Percentiles rank a stretch among this genome's conserved stretches.
phyloP scores from a whole-genome alignment of 1,140 invertebrate species.

The Branchinecta lindahli region DNA sequence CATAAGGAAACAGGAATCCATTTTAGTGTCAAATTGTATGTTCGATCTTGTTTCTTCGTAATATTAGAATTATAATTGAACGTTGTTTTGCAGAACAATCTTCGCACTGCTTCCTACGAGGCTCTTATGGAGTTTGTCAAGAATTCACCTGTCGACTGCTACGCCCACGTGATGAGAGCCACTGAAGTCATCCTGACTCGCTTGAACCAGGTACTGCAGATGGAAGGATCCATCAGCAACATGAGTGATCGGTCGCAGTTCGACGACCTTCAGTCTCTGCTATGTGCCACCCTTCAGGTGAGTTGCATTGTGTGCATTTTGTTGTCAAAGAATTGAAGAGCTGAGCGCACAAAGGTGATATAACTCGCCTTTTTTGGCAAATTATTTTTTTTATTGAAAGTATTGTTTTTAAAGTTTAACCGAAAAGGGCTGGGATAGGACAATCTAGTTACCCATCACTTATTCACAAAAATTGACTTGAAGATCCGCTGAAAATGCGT shows the following conservation, averaged over 20 bases:
- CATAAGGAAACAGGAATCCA: too few species aligned
- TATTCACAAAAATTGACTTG: too few species aligned
- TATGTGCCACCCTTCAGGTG: constrained; percentile 81
- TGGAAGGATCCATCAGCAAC: constrained; percentile 76
- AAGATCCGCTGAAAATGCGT: too few species aligned
- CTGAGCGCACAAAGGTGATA: not conserved
- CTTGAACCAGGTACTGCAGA: constrained; percentile 64
- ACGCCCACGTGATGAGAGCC: constrained; percentile 85
- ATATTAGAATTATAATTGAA: constrained; percentile 5
- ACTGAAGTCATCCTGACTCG: constrained; percentile 90
- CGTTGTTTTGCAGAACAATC: constrained; percentile 47
- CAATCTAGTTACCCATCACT: too few species aligned
- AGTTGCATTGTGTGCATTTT: not conserved
- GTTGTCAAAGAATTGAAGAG: not conserved
- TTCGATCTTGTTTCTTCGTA: not conserved
- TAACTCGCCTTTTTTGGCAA: not conserved
- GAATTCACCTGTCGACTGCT: constrained; percentile 94
- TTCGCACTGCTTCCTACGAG: constrained; percentile 92
- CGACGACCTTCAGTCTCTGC: constrained; percentile 86
- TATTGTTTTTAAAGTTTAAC: too few species aligned
- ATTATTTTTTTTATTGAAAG: too few species aligned
- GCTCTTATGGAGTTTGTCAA: constrained; percentile 99
- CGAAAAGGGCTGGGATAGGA: too few species aligned
- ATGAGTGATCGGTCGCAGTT: constrained; percentile 80
- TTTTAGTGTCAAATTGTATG: too few species aligned